Evolutionary conservation across 1,140 invertebrate species (phyloP), one percentile per base, ranked within the genome.

Genomic region (Papilio machaon): DNA sequence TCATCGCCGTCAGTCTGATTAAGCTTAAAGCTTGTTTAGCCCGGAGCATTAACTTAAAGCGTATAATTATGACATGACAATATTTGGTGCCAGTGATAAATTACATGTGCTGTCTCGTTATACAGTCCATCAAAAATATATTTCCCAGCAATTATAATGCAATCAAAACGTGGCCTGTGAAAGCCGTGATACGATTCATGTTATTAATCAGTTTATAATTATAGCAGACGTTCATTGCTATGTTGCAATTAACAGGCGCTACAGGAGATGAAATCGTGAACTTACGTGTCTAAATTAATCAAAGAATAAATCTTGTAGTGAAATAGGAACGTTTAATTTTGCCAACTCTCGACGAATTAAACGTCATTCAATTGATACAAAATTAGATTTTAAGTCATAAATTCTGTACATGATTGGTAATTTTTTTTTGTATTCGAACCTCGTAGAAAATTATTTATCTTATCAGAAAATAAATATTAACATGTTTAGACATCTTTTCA

Each of bases 121-220:
- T 76, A 38, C 81, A 78, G 83, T 86, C 78, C 84, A 84, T 85
- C 82, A 86, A 81, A 84, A 85, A 81, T 82, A 85, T 84, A 89
- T 64, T 86, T 88, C 82, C 35, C 54, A 84, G 86, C 87, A 92
- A 93, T 93, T 93, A 93, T 89, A 93, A 91, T 82, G 90, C 87
- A 90, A 93, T 93, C 88, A 91, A 86, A 89, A 77, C 60, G 70
- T 80, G 85, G 85, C 87, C 87, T 84, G 84, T 86, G 84, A 82
- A 67, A 81, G 86, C 73, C 64, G 74, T 83, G 81, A 84, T 80
- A 84, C 83, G 84, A 87, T 87, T 78, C 80, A 81, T 84, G 85
- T 84, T 87, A 92, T 91, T 90, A 90, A 91, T 91, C 85, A 87
- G 81, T 70, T 58, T 77, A 75, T 90, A 90, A 90, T 91, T 88